Evolutionary conservation across 2,113 vertebrate genomes (phyloP).

Genomic region (Emydocephalus ijimae): DNA sequence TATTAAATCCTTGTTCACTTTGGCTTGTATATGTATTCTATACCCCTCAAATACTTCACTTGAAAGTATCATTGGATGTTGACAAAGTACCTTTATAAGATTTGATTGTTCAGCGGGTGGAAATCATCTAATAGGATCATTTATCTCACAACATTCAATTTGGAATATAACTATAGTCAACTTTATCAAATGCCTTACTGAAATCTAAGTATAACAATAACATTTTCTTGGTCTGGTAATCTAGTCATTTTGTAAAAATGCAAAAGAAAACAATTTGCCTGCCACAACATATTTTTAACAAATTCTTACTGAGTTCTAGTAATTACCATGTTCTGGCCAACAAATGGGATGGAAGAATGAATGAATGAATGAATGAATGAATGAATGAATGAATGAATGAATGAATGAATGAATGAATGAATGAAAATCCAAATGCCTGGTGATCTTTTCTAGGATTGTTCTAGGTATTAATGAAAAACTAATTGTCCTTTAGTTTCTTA

Average conservation of each 20-base stretch:
- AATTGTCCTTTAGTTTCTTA: not conserved
- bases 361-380: too few relatives aligned
- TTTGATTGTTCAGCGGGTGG: not conserved
- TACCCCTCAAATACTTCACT: not conserved
- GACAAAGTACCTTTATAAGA: not conserved
- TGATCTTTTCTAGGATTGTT: not conserved
- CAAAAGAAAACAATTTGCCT: not conserved
- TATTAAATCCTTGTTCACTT: not conserved
- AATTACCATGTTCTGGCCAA: not conserved
- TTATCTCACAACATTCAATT: not conserved
- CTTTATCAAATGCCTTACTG: not conserved
- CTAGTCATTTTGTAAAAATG: not conserved
- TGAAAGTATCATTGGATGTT: not conserved
- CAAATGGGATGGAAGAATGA: not conserved
- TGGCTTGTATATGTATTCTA: not conserved
- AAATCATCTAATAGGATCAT: not conserved
- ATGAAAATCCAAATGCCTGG: not conserved
- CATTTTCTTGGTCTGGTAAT: not conserved
- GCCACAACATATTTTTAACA: not conserved
- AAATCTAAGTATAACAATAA: not conserved
- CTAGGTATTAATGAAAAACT: not conserved
- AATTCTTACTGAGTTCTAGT: not conserved
- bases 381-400: too few relatives aligned
- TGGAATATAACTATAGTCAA: not conserved
- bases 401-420: too few relatives aligned